Evolutionary conservation across 2,113 vertebrate genomes (phyloP).

Genomic region (Glaucomys volans): DNA sequence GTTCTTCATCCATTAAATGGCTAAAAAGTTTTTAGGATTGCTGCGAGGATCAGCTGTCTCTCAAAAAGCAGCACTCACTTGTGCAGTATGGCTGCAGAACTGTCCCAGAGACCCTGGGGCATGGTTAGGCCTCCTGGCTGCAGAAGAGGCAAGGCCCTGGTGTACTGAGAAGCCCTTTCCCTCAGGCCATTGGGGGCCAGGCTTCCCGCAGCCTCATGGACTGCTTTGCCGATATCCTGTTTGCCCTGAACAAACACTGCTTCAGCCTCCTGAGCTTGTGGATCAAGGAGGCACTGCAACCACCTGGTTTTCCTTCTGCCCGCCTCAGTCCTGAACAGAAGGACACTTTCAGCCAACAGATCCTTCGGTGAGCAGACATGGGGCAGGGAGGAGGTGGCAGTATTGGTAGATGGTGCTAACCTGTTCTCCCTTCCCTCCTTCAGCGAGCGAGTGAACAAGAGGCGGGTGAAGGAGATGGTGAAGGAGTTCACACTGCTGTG

Average conservation of each 20-base stretch:
- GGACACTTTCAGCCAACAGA: constrained; percentile 97
- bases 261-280: constrained; percentile 94
- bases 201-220: constrained; percentile 98
- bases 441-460: constrained; percentile 98
- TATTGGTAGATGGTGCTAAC: constrained; percentile 15
- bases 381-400: neutral
- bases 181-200: constrained; percentile 95
- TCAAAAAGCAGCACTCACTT: constrained; percentile 4
- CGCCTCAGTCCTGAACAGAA: constrained; percentile 95
- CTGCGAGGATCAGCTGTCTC: neutral
- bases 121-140: neutral
- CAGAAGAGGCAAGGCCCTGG: neutral
- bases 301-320: constrained; percentile 94
- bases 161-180: constrained; percentile 63
- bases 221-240: constrained; percentile 97
- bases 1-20: constrained; percentile 19
- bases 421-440: constrained; percentile 39
- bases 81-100: neutral
- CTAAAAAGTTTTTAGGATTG: neutral
- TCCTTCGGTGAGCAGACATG: constrained; percentile 92
- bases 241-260: constrained; percentile 98
- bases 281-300: constrained; percentile 97
- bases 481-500: constrained; percentile 99
- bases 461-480: constrained; percentile 98
- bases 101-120: neutral